Evolutionary conservation across 1,140 invertebrate species (phyloP), one percentile per base, ranked within the genome.

Genomic region (Zaprionus nigranus): DNA sequence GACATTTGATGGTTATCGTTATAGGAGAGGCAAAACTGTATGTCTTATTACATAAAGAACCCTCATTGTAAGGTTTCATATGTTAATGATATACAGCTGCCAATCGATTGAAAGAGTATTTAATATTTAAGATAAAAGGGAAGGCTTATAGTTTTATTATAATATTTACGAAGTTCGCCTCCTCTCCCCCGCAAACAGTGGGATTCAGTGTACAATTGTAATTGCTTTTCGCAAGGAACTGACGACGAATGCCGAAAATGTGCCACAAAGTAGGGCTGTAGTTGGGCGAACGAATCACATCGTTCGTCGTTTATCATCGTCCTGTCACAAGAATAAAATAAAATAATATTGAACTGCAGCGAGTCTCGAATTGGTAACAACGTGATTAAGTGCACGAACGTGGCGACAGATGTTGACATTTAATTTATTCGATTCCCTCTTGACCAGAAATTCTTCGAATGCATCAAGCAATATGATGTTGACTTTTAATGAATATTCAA

Each of bases 1-100:
- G 40, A 95, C 95, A 6, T n/a, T n/a, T n/a, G n/a, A n/a, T n/a
- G n/a, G n/a, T n/a, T n/a, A n/a, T 94, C 93, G 12, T 94, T 75
- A 3, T 93, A 82, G 3, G 94, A 93, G 0, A 94, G 6, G 95
- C 94, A 97, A 81, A 38, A 3, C 9, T 11, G 9, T 11, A 34
- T 11, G 30, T 34, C 9, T 11, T 34, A 40, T 6, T 5, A 1
- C 9, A 34, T 34, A 0, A 34, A 34, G 30, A 11, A 34, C 2
- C 30, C 3, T 11, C 30, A 2, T 11, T 34, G 9, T 30, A 30
- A 30, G 30, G 30, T 30, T 30, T 9, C 7, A 9, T 11, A 7
- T 9, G 6, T 28, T 7, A 28, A 30, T 7, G 7, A 30, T 30
- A 34, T 7, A 34, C 30, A 34, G 9, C 9, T 34, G 30, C 11